Conservation (phyloP, 92 coral and sea anemone species). For the Phenganax stokvisi region DNA sequence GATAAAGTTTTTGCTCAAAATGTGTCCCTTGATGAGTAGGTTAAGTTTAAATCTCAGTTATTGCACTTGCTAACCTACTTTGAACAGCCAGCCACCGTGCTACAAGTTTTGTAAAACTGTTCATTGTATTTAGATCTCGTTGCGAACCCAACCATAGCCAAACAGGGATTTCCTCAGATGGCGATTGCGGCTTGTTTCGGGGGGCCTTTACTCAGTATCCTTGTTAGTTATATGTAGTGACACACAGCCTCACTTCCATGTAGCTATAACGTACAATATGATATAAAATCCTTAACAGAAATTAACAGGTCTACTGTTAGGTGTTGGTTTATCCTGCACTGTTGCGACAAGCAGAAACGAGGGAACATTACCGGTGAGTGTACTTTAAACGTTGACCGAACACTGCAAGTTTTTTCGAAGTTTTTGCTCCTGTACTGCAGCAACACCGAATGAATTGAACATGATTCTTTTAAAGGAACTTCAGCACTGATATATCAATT, state of each 20-base stretch:
- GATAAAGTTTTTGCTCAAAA: too few relatives aligned
- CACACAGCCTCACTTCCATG: neutral
- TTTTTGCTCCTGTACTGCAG: too few relatives aligned
- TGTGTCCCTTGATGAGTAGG: too few relatives aligned
- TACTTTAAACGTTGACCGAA: neutral
- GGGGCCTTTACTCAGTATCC: constrained; percentile 98
- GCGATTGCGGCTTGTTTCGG: constrained; percentile 95
- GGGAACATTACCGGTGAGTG: constrained; percentile 58
- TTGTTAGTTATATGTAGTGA: constrained; percentile 1
- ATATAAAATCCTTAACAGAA: neutral
- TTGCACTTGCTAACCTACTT: too few relatives aligned
- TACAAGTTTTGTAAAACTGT: neutral
- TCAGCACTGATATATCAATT: neutral
- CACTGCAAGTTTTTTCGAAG: too few relatives aligned
- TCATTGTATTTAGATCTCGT: constrained; percentile 57
- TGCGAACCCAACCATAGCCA: constrained; percentile 81
- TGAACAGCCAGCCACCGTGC: neutral
- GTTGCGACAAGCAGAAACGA: constrained; percentile 52
- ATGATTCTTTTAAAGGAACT: neutral
- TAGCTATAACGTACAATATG: neutral
- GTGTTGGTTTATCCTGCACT: constrained; percentile 88
- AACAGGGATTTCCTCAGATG: constrained; percentile 89
- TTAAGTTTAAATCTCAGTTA: too few relatives aligned
- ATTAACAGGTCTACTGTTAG: constrained; percentile 66
- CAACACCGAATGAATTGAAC: neutral